A percentile compares a stretch with the other conserved stretches of the same genome.
These are phyloP conservation scores for Hirudo medicinalis DNA, from an alignment of 1,140 invertebrate species.

Conservation along the genomic window DNA sequence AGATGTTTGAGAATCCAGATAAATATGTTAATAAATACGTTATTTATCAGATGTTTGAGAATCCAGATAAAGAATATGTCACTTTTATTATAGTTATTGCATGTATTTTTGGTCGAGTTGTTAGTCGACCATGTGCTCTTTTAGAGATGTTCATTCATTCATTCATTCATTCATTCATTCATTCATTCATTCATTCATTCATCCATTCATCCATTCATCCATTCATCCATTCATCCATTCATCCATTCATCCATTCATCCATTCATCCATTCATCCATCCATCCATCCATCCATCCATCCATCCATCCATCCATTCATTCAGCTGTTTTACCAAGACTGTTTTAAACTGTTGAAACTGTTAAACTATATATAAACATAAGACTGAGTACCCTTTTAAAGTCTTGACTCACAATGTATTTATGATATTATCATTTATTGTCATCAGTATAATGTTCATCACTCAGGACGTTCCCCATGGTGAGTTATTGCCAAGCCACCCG, in stretches of 20 bases:
- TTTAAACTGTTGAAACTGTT: slow-evolving; percentile 12
- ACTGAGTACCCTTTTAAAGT: background rate
- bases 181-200: background rate
- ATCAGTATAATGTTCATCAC: slow-evolving; percentile 14
- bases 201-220: background rate
- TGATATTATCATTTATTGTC: slow-evolving; percentile 8
- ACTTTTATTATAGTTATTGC: no score
- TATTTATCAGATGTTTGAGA: no score
- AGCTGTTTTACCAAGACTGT: background rate
- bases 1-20: no score
- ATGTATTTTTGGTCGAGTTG: no score
- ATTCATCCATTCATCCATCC: background rate
- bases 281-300: background rate
- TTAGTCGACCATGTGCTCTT: no score
- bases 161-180: background rate
- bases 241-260: background rate
- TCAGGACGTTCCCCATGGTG: slow-evolving; percentile 50
- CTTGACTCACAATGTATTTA: background rate
- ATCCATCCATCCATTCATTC: background rate
- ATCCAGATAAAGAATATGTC: no score
- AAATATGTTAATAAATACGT: no score
- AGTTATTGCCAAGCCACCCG: slow-evolving; percentile 78
- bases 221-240: background rate
- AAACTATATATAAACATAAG: background rate
- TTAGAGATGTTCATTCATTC: no score